Base-by-base conservation (phyloP, 2,888 invertebrate species). In the Philhelius pedissequus region DNA sequence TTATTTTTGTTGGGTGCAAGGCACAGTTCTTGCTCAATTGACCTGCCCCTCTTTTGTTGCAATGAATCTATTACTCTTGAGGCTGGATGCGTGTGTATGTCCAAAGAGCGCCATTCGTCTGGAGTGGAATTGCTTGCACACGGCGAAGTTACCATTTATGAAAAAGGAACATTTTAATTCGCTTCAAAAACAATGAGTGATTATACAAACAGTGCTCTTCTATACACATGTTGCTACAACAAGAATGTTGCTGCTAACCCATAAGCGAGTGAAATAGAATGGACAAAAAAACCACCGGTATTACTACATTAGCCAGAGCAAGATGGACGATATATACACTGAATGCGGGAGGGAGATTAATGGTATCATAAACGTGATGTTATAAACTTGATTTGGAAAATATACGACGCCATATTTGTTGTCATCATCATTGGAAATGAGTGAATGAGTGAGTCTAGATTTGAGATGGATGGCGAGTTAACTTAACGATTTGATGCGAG, bases 371-470 rank as follows among this genome's bases (percentile, higher is more conserved):
- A 81, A 82, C 54, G 77, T 77, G 71, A 62, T 74, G 78, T 75
- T 79, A 79, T 75, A 76, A 83, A 79, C 80, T 80, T 68, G 60
- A 60, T 84, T 68, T 20, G 64, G 18, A 43, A 69, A 80, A 88
- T 88, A 88, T 88, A 88, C 87, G 88, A 88, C 88, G 88, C 89
- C 88, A 88, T 88, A 88, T 89, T 89, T 89, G 87, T 87, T 88
- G 87, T 87, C 84, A 86, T 84, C 80, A 58, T 56, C 56, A 32
- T 68, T 40, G 35, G 45, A 62, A 32, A 4, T 25, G 25, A 25
- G 25, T 77, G 84, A 84, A 66, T 84, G 84, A 83, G 74, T 74
- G 84, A 80, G 70, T 80, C 38, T 64, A 60, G 22, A 45, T 68
- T 54, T 79, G 70, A 75, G 60, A 84, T 84, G 80, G 75, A 82